Conservation (phyloP, 2,113 vertebrate genomes). For the Talpa occidentalis region DNA sequence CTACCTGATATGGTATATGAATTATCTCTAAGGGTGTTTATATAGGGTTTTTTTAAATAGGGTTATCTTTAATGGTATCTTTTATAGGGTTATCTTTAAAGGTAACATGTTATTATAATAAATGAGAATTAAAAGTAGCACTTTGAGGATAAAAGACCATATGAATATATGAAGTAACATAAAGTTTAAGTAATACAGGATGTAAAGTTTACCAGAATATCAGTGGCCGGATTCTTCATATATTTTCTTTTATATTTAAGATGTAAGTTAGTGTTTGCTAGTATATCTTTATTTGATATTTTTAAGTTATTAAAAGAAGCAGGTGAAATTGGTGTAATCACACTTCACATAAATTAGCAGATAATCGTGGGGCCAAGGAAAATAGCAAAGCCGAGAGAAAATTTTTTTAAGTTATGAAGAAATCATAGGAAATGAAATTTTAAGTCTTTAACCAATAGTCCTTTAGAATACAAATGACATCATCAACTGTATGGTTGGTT, state of each 20-base stretch:
- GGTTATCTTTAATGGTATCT: conserved; percentile 76
- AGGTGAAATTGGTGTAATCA: conserved; percentile 38
- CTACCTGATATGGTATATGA: conserved; percentile 76
- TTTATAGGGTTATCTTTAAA: conserved; percentile 75
- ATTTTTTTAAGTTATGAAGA: conserved; percentile 29
- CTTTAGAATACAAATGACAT: conserved; percentile 69
- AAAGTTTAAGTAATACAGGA: conserved; percentile 60
- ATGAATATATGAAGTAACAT: conserved; percentile 68
- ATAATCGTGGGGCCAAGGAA: not conserved
- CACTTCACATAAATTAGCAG: conserved; percentile 8
- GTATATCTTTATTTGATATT: not conserved
- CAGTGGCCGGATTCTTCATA: not conserved
- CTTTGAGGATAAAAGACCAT: conserved; percentile 59
- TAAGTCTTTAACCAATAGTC: conserved; percentile 57
- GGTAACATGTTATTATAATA: conserved; percentile 73
- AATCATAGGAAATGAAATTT: conserved; percentile 35
- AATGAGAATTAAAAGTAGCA: conserved; percentile 67
- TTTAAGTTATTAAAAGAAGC: conserved; percentile 49
- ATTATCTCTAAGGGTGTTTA: conserved; percentile 64
- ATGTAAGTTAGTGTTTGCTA: conserved; percentile 21
- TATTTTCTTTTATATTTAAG: conserved; percentile 34
- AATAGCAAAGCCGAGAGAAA: conserved; percentile 38
- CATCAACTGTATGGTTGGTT: conserved; percentile 73
- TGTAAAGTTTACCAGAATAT: conserved; percentile 52
- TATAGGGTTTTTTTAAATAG: conserved; percentile 36